Percentiles rank a stretch among this genome's conserved stretches.
These are phyloP conservation scores for Panthera uncia DNA, from an alignment of 2,113 vertebrate species.

Conservation along the genomic window DNA sequence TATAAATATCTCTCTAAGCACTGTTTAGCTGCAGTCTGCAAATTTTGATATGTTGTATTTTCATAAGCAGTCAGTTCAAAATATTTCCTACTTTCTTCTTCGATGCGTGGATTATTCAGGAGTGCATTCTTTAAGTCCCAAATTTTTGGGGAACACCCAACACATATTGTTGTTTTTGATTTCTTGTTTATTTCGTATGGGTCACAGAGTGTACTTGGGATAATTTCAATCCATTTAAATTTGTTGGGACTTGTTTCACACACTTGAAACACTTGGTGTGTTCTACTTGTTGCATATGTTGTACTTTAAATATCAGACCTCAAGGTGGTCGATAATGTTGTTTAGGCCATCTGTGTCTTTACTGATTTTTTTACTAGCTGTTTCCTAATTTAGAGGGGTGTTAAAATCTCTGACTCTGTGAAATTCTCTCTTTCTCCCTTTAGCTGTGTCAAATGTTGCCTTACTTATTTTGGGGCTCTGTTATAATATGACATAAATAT, in stretches of 20 bases:
- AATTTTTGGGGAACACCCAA: neutral
- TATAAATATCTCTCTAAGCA: neutral
- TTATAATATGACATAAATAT: neutral
- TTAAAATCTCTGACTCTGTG: neutral
- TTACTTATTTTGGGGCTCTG: neutral
- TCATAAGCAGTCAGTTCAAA: neutral
- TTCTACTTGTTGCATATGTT: neutral
- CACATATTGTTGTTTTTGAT: neutral
- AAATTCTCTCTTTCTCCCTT: neutral
- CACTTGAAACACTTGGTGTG: neutral
- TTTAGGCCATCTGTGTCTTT: neutral
- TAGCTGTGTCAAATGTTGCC: neutral
- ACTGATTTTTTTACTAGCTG: neutral
- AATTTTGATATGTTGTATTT: neutral
- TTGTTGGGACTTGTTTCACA: neutral
- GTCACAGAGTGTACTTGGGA: neutral
- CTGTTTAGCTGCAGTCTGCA: neutral
- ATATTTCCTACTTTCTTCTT: neutral
- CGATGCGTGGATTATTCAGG: neutral
- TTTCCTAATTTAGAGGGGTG: neutral
- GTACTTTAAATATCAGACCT: neutral
- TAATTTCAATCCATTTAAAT: slow-evolving; percentile 15
- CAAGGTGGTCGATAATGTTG: neutral
- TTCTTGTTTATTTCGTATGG: slow-evolving; percentile 8
- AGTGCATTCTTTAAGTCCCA: neutral